Evolutionary conservation across 2,888 invertebrate genomes (phyloP).

Genomic region (Saturnia pavonia): DNA sequence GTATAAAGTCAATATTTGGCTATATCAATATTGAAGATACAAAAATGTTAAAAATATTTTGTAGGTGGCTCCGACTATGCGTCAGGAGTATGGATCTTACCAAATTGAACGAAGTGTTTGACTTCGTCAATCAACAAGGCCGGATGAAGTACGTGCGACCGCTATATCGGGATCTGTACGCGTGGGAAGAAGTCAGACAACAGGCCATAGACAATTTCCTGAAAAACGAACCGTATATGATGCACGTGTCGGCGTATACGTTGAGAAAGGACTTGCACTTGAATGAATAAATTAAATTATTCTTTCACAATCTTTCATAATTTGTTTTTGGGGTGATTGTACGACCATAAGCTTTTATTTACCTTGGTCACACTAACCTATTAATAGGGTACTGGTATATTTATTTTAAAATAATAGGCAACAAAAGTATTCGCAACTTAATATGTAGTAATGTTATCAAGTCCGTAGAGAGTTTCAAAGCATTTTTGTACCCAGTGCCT

Average conservation of each 20-base stretch:
- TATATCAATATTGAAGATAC: no score
- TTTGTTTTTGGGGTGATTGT: background rate
- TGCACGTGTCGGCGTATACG: constrained; percentile 89
- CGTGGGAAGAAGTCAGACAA: constrained; percentile 87
- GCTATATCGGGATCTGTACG: constrained; percentile 91
- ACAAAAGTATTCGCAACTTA: no score
- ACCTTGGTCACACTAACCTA: no score
- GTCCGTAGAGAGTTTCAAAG: no score
- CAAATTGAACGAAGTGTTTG: constrained; percentile 85
- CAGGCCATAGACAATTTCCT: constrained; percentile 88
- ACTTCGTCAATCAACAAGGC: constrained; percentile 92
- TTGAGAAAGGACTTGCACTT: constrained; percentile 89
- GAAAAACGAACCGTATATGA: constrained; percentile 88
- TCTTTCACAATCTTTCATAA: background rate
- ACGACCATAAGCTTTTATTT: no score
- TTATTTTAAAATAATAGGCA: no score
- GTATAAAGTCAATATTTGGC: no score
- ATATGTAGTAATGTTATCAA: no score
- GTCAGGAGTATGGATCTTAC: constrained; percentile 87
- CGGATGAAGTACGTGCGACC: constrained; percentile 96
- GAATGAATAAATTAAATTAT: constrained; percentile 34
- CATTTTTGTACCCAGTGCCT: no score
- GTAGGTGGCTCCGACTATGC: constrained; percentile 89
- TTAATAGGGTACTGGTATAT: no score
- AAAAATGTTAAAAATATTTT: constrained; percentile 37